phyloP scores from a whole-genome alignment of 2,888 invertebrate species.

The Epistrophe grossulariae region DNA sequence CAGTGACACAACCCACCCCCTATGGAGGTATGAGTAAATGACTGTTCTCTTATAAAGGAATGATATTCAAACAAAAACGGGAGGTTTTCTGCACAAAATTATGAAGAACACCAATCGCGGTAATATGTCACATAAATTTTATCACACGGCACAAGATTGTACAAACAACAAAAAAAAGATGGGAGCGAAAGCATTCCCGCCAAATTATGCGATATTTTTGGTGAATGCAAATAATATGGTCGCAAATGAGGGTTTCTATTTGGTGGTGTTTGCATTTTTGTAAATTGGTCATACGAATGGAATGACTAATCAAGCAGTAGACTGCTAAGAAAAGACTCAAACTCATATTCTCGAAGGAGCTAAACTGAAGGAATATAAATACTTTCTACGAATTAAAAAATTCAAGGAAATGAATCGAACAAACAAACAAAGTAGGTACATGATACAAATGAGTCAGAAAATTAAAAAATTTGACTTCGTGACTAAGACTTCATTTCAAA shows the following conservation, averaged over 20 bases:
- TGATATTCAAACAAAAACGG: slow-evolving; percentile 49
- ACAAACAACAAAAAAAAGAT: neutral
- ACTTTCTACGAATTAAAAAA: too few species aligned
- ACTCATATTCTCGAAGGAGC: neutral
- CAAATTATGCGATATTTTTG: slow-evolving; percentile 4
- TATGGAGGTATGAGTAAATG: slow-evolving; percentile 2
- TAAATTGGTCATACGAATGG: slow-evolving; percentile 39
- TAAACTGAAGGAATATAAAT: too few species aligned
- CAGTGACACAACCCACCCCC: slow-evolving; percentile 56
- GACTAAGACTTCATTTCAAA: too few species aligned
- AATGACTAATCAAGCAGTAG: slow-evolving; percentile 63
- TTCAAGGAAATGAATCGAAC: too few species aligned
- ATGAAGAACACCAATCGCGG: slow-evolving; percentile 74
- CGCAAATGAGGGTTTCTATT: slow-evolving; percentile 30
- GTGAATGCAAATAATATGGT: slow-evolving; percentile 44
- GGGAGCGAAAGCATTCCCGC: slow-evolving; percentile 22
- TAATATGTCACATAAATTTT: slow-evolving; percentile 75
- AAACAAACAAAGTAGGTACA: too few species aligned
- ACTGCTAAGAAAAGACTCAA: neutral
- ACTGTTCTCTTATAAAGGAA: neutral
- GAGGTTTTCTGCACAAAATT: slow-evolving; percentile 63
- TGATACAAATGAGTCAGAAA: too few species aligned
- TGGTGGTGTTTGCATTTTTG: slow-evolving; percentile 14
- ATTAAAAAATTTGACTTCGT: too few species aligned
- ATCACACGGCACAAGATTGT: slow-evolving; percentile 13